Evolutionary conservation across 2,888 invertebrate genomes (phyloP), one percentile per base, ranked within the genome.

Genomic region (Nesidiocoris tenuis): DNA sequence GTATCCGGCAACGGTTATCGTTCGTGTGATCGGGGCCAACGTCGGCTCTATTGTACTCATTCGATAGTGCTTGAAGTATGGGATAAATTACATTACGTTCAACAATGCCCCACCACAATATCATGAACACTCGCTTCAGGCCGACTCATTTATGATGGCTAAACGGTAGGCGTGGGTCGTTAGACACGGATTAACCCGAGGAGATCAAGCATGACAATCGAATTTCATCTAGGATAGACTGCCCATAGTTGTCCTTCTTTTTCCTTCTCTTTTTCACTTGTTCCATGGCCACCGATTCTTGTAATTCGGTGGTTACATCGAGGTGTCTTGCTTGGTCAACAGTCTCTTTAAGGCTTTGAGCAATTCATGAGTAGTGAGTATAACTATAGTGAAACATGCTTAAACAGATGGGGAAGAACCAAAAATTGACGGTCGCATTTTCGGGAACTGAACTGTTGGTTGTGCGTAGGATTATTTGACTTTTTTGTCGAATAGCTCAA

Each of bases 171-270:
- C 66, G 57, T 59, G 56, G 65, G 72, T 76, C 76, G 78, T 78
- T 78, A 76, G 76, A 57, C 74, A 78, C 72, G 78, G 78, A 76
- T 78, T 78, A 76, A 70, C 61, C 61, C 21, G 63, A 74, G 54
- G 76, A 74, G 76, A 78, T 78, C 76, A 76, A 63, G 74, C 76
- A 76, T 78, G 78, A 76, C 78, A 78, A 78, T 78, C 76, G 78
- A 71, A 78, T 78, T 78, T 78, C 78, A 68, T 68, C 74, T 75
- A 65, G n/a, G n/a, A n/a, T n/a, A n/a, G n/a, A n/a, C n/a, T 68
- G 66, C 68, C 59, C 68, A 74, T 72, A 65, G 75, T 72, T 61
- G 19, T 25, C 17, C 16, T 23, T 61, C 70, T 25, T 70, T 70
- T 23, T 39, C 39, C 21, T 19, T 24, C 25, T 39, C 18, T 66